Evolutionary conservation across 2,797 vertebrate genomes (phyloP).

Genomic region (Squalus acanthias): DNA sequence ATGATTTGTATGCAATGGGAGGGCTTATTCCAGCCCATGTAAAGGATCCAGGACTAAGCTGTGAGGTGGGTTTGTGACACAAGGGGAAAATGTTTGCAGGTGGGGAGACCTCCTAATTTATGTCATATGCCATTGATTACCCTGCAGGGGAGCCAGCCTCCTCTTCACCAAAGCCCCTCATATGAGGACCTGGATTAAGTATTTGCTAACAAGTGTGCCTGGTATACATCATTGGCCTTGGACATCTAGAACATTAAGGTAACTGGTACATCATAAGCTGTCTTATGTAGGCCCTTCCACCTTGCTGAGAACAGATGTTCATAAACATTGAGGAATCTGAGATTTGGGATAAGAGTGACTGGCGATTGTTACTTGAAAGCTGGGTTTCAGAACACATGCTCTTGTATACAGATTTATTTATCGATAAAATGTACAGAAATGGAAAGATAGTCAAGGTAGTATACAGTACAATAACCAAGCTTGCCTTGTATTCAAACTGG

Average conservation of each 20-base stretch:
- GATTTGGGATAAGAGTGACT: neutral
- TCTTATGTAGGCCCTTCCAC: neutral
- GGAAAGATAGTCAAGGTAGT: neutral
- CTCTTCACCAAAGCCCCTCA: too few species aligned
- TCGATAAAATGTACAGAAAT: neutral
- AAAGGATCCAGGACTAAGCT: neutral
- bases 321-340: neutral
- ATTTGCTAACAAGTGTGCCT: neutral
- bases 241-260: too few species aligned
- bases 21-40: neutral
- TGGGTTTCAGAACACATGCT: neutral
- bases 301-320: neutral
- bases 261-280: neutral
- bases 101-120: neutral
- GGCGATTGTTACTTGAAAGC: neutral
- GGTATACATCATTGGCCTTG: neutral
- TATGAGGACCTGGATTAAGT: too few species aligned
- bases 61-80: neutral
- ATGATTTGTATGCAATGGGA: neutral
- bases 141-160: neutral
- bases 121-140: neutral
- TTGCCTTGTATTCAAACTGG: neutral
- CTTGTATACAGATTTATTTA: neutral
- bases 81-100: neutral
- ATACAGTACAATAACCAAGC: neutral